Base-by-base conservation (phyloP, 2,113 vertebrate genomes). In the Lagopus leucura region DNA sequence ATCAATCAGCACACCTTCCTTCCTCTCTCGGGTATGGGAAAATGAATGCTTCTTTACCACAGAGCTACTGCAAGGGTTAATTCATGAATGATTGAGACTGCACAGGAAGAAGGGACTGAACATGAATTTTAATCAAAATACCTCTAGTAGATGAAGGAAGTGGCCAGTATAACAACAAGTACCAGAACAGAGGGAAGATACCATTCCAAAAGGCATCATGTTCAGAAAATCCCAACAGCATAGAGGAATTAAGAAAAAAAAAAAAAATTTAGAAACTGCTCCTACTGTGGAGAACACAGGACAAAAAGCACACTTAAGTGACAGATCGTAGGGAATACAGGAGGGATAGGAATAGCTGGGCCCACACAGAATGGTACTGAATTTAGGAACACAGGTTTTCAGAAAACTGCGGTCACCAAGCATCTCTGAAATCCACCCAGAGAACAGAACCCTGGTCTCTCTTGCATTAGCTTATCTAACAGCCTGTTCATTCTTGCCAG, bases 71-170 rank as follows among this genome's bases (percentile, higher is more conserved):
- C 82, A 91, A 65, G 81, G 63, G 83, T 96, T 90, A 95, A 79
- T 82, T 66, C 57, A 72, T 67, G n/a, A 89, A 92, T 4, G 5
- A 36, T 45, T 72, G 70, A 95, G 52, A 48, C 58, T 84, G 88
- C 34, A 78, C 47, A 43, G 64, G 60, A 94, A 73, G 64, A 88
- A 80, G 80, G 27, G 21, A 66, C 42, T 50, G 64, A 77, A 80
- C 32, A 60, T 50, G 75, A 86, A 92, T 91, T 94, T 92, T 86
- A 88, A 95, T 76, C 72, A 88, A 76, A 95, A 88, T 55, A 80
- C 9, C 50, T 85, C 60, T 80, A 6, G 30, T 89, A 64, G 61
- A 48, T 61, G 69, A 91, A 70, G 40, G 20, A 91, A 89, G n/a
- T 18, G 28, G 45, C 17, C 55, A 71, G n/a, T 40, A 42, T 67